Evolutionary conservation across 2,888 invertebrate genomes (phyloP).

Genomic region (Geophilus truncorum): DNA sequence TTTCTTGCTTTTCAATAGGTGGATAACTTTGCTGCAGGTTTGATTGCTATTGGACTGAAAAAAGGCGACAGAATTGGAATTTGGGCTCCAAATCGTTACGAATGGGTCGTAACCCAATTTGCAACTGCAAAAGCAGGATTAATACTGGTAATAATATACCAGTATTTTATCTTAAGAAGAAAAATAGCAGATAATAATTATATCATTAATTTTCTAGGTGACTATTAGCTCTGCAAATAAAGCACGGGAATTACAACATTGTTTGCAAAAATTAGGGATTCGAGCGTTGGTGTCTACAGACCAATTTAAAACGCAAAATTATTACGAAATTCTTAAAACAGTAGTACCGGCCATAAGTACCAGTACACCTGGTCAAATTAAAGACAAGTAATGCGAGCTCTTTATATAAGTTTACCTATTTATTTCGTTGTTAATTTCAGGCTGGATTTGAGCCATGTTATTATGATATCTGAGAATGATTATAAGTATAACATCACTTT

Average conservation of each 20-base stretch:
- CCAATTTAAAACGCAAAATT: constrained; percentile 60
- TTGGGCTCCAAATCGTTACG: constrained; percentile 70
- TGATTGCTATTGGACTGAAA: constrained; percentile 61
- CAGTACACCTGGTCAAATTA: background rate
- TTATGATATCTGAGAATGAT: constrained; percentile 55
- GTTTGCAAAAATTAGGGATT: constrained; percentile 64
- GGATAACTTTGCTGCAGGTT: constrained; percentile 65
- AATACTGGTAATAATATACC: constrained; percentile 57
- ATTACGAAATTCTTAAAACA: constrained; percentile 59
- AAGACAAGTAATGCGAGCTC: no score
- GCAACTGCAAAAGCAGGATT: constrained; percentile 68
- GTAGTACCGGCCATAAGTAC: constrained; percentile 53
- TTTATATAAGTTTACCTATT: no score
- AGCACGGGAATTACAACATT: constrained; percentile 63
- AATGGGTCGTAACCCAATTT: constrained; percentile 69
- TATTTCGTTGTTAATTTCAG: background rate
- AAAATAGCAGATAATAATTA: no score
- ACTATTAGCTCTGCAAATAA: constrained; percentile 72
- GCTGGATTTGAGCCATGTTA: constrained; percentile 45
- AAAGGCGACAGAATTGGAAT: constrained; percentile 71
- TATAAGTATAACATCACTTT: no score
- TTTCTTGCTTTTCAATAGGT: constrained; percentile 51
- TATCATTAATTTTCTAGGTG: no score
- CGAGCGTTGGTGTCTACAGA: constrained; percentile 63
- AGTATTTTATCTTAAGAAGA: no score